A percentile compares a stretch with the other conserved stretches of the same genome.
These are phyloP conservation scores for Anguilla anguilla DNA, from an alignment of 2,797 vertebrate species.

Conservation along the genomic window DNA sequence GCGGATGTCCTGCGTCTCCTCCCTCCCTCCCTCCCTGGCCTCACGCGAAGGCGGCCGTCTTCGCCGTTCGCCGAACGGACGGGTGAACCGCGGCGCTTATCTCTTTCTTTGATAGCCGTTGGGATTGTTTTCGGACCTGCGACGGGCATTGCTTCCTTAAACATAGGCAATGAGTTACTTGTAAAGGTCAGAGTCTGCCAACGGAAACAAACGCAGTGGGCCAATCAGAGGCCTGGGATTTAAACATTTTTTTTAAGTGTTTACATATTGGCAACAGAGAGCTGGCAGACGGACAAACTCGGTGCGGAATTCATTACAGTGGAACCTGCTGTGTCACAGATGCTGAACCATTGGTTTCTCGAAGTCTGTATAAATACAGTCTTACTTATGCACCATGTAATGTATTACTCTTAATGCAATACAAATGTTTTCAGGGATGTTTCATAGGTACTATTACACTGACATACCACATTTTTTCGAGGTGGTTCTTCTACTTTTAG, in stretches of 20 bases:
- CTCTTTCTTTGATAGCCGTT: not conserved
- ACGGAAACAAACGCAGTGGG: not conserved
- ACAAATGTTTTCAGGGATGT: not conserved
- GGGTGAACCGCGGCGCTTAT: not conserved
- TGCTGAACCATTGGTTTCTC: not conserved
- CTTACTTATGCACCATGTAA: not conserved
- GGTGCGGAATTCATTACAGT: not conserved
- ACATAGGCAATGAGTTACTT: conserved; percentile 23
- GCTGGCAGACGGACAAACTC: not conserved
- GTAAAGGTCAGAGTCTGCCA: conserved; percentile 36
- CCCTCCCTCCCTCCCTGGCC: not conserved
- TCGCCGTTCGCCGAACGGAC: not conserved
- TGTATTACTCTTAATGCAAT: not conserved
- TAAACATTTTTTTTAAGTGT: not conserved
- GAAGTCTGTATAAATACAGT: not conserved
- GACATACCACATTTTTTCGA: not conserved
- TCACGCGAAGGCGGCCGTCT: not conserved
- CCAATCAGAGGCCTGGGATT: not conserved
- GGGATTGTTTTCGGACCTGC: not conserved
- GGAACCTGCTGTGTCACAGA: not conserved
- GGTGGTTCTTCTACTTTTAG: not conserved
- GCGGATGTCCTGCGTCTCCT: conserved; percentile 13
- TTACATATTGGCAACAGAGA: not conserved
- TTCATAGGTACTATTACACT: not conserved
- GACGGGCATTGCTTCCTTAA: conserved; percentile 21